Evolutionary conservation across 2,113 vertebrate genomes (phyloP).

Genomic region (Notechis scutatus): DNA sequence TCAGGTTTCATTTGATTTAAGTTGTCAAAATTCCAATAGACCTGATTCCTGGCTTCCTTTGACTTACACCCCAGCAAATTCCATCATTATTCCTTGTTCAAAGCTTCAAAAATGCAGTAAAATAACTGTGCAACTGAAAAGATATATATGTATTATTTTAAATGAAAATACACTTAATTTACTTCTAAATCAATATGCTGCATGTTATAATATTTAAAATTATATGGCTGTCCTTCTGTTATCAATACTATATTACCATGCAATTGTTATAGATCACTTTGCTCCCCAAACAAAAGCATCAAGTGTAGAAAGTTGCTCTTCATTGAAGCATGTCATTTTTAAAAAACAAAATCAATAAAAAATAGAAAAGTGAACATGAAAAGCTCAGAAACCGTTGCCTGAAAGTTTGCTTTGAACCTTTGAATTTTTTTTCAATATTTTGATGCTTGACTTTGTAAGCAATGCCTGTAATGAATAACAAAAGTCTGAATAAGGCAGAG

Average conservation of each 20-base stretch:
- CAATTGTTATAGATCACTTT: neutral
- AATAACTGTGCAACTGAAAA: neutral
- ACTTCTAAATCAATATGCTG: neutral
- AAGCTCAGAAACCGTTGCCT: neutral
- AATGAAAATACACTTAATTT: neutral
- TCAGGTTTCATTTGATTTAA: neutral
- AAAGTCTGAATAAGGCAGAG: neutral
- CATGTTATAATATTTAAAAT: conserved; percentile 29
- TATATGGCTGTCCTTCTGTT: neutral
- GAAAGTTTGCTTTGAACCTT: neutral
- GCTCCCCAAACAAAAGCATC: too few relatives aligned
- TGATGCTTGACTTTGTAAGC: neutral
- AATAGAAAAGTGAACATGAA: neutral
- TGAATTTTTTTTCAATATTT: neutral
- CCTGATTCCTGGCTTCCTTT: neutral
- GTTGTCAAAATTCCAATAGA: neutral
- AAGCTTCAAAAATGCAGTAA: neutral
- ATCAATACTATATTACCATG: neutral
- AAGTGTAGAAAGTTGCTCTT: neutral
- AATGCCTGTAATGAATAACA: neutral
- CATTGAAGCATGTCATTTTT: neutral
- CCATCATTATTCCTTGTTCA: neutral
- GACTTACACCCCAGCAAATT: neutral
- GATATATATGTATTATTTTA: neutral
- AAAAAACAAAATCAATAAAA: neutral